Base-by-base conservation (phyloP, 2,888 invertebrate species). In the Polylopha cassiicola region DNA sequence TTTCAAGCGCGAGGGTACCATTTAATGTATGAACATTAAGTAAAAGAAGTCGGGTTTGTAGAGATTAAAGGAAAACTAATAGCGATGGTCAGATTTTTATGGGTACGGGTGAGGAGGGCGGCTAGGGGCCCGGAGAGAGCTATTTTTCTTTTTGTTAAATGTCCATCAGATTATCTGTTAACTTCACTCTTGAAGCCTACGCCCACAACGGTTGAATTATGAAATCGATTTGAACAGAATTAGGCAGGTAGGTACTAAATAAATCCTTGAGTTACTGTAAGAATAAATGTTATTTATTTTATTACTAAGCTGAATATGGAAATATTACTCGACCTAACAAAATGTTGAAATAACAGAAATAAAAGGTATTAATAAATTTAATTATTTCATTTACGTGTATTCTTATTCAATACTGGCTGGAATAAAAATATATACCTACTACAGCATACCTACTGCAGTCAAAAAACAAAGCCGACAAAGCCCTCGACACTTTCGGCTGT, bases 391-490 rank as follows among this genome's bases (percentile, higher is more conserved):
- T 21, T 14, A 31, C 20, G 10, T n/a, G n/a, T n/a, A n/a, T n/a
- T n/a, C n/a, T n/a, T n/a, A n/a, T n/a, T n/a, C n/a, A n/a, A n/a
- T n/a, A n/a, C n/a, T 48, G 46, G 43, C 11, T 39, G 46, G 50
- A 46, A 51, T 54, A 49, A 53, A 44, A 47, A 45, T 46, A 52
- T 50, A 51, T 58, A 24, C 32, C 37, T 63, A 58, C 52, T 49
- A n/a, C n/a, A n/a, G n/a, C n/a, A n/a, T n/a, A 47, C 54, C 51
- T 37, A 50, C 55, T 61, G 54, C 59, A 61, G 61, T 61, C 57
- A 65, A 68, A 72, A 72, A 72, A 70, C 63, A 69, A 65, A 70
- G 61, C n/a, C n/a, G n/a, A n/a, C n/a, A n/a, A n/a, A 64, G 56
- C 61, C 51, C 47, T 53, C 50, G 47, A 46, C 58, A 54, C 54